A percentile compares a stretch with the other conserved stretches of the same genome.
Evolutionary conservation across 2,113 vertebrate genomes (phyloP).

Genomic region (Sturnira hondurensis): DNA sequence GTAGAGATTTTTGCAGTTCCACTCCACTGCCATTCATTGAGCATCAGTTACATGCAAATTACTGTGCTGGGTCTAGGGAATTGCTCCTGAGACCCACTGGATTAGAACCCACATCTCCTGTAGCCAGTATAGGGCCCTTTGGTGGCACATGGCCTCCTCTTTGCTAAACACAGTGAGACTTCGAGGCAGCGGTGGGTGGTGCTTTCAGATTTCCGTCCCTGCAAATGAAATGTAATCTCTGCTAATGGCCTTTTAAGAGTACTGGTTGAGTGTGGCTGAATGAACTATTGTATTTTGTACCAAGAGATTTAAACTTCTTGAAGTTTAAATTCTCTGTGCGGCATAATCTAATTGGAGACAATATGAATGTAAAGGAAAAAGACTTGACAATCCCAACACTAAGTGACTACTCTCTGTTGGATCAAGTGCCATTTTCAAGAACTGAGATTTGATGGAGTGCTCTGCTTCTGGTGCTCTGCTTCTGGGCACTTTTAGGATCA

Average conservation of each 20-base stretch:
- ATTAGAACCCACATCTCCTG: neutral
- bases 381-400: neutral
- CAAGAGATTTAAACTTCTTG: constrained; percentile 29
- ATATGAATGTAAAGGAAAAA: constrained; percentile 24
- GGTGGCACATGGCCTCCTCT: neutral
- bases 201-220: constrained; percentile 11
- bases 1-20: neutral
- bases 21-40: neutral
- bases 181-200: constrained; percentile 13
- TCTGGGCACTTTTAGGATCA: neutral
- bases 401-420: neutral
- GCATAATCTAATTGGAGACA: neutral
- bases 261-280: neutral
- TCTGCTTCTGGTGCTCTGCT: neutral
- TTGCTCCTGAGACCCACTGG: neutral
- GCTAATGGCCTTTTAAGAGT: constrained; percentile 52
- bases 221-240: constrained; percentile 51
- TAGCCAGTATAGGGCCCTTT: neutral
- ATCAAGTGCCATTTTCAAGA: neutral
- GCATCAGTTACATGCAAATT: neutral
- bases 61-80: neutral
- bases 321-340: constrained; percentile 32
- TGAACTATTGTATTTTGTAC: constrained; percentile 30
- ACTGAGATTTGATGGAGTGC: neutral
- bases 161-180: constrained; percentile 1